Evolutionary conservation across 2,797 vertebrate species (phyloP).

Genomic region (Poecile montanus): DNA sequence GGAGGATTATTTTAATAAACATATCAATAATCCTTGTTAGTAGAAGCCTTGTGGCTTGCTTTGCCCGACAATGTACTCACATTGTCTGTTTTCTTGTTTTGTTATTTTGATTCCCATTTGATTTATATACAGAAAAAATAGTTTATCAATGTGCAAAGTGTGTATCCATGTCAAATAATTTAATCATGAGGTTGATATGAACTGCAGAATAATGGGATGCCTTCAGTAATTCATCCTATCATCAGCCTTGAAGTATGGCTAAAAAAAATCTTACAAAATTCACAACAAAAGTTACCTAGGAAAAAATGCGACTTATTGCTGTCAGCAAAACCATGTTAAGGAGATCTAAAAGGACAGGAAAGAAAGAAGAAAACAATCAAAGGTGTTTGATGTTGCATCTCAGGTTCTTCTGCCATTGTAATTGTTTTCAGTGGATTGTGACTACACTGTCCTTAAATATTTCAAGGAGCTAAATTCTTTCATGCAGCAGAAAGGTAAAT

Average conservation of each 20-base stretch:
- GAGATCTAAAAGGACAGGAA: neutral
- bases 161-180: slow-evolving; percentile 14
- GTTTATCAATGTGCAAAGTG: neutral
- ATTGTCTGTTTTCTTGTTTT: neutral
- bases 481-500: neutral
- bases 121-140: neutral
- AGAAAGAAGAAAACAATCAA: neutral
- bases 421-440: neutral
- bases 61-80: neutral
- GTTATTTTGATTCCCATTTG: neutral
- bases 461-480: neutral
- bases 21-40: neutral
- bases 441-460: neutral
- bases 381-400: neutral
- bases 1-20: neutral
- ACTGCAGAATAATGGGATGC: slow-evolving; percentile 12
- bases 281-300: neutral
- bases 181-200: neutral
- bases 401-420: neutral
- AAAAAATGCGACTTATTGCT: neutral
- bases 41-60: neutral
- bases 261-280: slow-evolving; percentile 13
- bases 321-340: neutral
- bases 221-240: neutral
- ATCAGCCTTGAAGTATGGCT: neutral